These are phyloP conservation scores for Caenorhabditis sinica DNA, from an alignment of 2,888 invertebrate species.

Conservation along the genomic window DNA sequence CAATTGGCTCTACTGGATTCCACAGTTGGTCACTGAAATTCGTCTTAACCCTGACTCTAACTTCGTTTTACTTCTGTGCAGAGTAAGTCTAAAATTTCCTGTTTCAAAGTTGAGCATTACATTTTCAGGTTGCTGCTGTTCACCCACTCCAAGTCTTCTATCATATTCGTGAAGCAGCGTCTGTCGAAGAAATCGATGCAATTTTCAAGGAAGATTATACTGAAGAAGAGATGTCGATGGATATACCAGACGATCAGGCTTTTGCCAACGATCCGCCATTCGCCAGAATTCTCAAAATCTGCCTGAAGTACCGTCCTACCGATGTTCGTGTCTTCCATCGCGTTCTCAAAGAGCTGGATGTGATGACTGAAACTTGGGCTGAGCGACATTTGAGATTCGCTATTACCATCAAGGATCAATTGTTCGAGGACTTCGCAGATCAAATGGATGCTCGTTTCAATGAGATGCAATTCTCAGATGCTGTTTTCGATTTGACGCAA, in stretches of 20 bases:
- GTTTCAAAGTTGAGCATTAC: too few relatives aligned
- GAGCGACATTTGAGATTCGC: slow-evolving; percentile 70
- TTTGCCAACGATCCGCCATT: slow-evolving; percentile 51
- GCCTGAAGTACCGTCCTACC: slow-evolving; percentile 55
- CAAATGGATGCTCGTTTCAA: slow-evolving; percentile 59
- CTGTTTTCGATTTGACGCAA: background rate
- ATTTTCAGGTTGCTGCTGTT: slow-evolving; percentile 59
- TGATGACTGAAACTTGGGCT: slow-evolving; percentile 70
- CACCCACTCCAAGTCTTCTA: slow-evolving; percentile 72
- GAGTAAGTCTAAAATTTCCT: slow-evolving; percentile 54
- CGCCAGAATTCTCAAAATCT: slow-evolving; percentile 46
- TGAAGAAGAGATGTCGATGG: slow-evolving; percentile 47
- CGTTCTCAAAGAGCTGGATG: slow-evolving; percentile 61
- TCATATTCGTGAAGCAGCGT: slow-evolving; percentile 55
- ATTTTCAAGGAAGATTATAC: slow-evolving; percentile 36
- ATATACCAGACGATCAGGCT: slow-evolving; percentile 17
- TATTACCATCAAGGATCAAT: slow-evolving; percentile 60
- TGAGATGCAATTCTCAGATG: slow-evolving; percentile 21
- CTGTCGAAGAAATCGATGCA: slow-evolving; percentile 35
- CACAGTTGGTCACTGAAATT: slow-evolving; percentile 71
- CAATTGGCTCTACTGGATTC: slow-evolving; percentile 81
- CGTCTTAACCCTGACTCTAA: slow-evolving; percentile 45
- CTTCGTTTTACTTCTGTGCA: slow-evolving; percentile 55
- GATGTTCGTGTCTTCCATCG: slow-evolving; percentile 68
- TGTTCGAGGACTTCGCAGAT: slow-evolving; percentile 54